A percentile compares a stretch with the other conserved stretches of the same genome.
phyloP scores from a whole-genome alignment of 2,888 invertebrate genomes.

The Nasonia oneida region DNA sequence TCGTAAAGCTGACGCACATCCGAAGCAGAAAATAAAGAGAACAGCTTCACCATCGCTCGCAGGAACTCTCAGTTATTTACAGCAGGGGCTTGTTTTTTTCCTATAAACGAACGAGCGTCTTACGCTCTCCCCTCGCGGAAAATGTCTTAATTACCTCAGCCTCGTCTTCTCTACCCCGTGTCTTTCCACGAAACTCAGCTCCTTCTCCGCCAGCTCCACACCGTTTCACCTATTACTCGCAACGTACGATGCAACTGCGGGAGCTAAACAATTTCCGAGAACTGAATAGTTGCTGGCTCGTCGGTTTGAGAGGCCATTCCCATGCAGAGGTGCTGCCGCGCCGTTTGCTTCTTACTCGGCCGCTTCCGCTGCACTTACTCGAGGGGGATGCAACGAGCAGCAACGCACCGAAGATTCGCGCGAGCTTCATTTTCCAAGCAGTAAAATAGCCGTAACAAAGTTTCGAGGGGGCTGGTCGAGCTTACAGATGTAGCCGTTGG shows the following conservation, averaged over 20 bases:
- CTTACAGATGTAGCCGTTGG: background rate
- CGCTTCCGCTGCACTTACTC: background rate
- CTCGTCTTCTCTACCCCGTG: background rate
- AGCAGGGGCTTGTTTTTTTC: background rate
- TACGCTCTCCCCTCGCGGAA: background rate
- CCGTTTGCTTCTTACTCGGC: constrained; percentile 3
- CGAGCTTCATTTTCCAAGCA: background rate
- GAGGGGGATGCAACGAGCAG: background rate
- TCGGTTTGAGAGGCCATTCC: constrained; percentile 28
- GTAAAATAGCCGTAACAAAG: constrained; percentile 4
- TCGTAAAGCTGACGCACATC: too few species aligned
- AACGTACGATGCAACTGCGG: constrained; percentile 6
- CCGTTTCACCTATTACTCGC: background rate
- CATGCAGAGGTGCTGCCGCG: constrained; percentile 1
- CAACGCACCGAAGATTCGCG: background rate
- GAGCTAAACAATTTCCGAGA: constrained; percentile 28
- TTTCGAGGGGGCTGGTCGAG: background rate
- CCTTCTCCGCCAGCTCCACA: background rate
- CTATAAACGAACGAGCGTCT: background rate
- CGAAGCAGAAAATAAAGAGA: too few species aligned
- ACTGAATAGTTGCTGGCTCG: constrained; percentile 4
- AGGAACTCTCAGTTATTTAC: too few species aligned
- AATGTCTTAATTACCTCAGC: constrained; percentile 14
- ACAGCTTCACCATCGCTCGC: too few species aligned
- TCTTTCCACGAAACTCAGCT: background rate